Percentiles rank a stretch among this genome's conserved stretches.
Evolutionary conservation across 2,113 vertebrate species (phyloP).

Genomic region (Potamarius usumacintae): DNA sequence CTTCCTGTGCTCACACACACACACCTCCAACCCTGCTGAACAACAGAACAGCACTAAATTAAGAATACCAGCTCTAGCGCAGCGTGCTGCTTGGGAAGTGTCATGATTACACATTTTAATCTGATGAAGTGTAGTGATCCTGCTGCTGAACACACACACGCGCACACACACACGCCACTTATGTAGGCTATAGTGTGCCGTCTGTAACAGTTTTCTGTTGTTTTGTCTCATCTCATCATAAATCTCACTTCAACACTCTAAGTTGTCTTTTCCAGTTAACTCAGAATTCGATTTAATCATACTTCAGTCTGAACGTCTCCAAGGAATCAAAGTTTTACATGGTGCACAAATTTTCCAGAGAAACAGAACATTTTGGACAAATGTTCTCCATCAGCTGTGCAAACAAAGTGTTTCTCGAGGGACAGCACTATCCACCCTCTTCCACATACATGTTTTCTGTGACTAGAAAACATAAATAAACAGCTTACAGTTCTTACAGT

Average conservation of each 20-base stretch:
- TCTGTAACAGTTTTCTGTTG: neutral
- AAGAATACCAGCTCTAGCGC: conserved; percentile 41
- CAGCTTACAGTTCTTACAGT: neutral
- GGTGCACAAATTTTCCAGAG: neutral
- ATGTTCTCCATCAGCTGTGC: neutral
- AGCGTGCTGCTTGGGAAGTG: conserved; percentile 39
- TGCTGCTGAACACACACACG: conserved; percentile 21
- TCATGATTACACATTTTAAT: conserved; percentile 35
- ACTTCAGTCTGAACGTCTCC: neutral
- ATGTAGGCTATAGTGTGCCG: neutral
- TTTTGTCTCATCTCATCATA: neutral
- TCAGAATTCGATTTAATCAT: neutral
- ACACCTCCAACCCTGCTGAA: neutral
- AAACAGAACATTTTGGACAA: neutral
- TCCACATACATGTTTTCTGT: neutral
- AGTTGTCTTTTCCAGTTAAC: neutral
- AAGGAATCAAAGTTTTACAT: neutral
- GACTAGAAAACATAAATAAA: neutral
- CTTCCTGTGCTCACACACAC: conserved; percentile 45
- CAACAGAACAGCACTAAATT: conserved; percentile 41
- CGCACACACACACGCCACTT: conserved; percentile 21
- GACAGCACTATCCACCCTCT: neutral
- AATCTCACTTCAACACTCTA: neutral
- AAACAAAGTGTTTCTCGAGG: neutral
- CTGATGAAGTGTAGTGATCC: conserved; percentile 33